Conservation (phyloP, 37 sponge, comb jelly and placozoan genomes). For the Petrosia ficiformis region DNA sequence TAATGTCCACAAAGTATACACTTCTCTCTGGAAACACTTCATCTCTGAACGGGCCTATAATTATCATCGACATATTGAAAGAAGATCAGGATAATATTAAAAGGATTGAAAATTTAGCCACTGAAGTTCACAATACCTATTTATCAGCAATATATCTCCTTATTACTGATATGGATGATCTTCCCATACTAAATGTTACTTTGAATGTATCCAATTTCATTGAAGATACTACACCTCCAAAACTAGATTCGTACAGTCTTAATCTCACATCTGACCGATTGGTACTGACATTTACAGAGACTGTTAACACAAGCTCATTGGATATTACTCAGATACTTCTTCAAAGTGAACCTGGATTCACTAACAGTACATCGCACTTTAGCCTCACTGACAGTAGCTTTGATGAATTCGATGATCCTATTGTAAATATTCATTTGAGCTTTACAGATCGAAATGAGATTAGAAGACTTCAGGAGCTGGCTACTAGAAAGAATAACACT, state of each 20-base stretch:
- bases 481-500: constrained; percentile 34
- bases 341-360: constrained; percentile 41
- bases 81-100: constrained; percentile 80
- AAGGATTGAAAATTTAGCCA: constrained; percentile 66
- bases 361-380: constrained; percentile 32
- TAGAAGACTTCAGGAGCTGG: constrained; percentile 31
- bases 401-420: constrained; percentile 27
- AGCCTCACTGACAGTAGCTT: constrained; percentile 58
- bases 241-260: constrained; percentile 51
- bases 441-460: constrained; percentile 69
- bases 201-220: constrained; percentile 46
- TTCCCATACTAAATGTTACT: constrained; percentile 41
- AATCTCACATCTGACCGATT: constrained; percentile 58
- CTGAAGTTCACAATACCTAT: constrained; percentile 55
- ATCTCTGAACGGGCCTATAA: constrained; percentile 40
- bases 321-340: constrained; percentile 49
- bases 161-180: constrained; percentile 77
- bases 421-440: constrained; percentile 50
- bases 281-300: constrained; percentile 65
- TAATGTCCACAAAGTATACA: constrained; percentile 11
- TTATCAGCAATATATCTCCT: constrained; percentile 39
- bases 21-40: constrained; percentile 19
- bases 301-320: constrained; percentile 68
- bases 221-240: constrained; percentile 61
- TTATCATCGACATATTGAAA: constrained; percentile 41